Evolutionary conservation across 1,140 invertebrate genomes (phyloP).

Genomic region (Platyscapa corneri): DNA sequence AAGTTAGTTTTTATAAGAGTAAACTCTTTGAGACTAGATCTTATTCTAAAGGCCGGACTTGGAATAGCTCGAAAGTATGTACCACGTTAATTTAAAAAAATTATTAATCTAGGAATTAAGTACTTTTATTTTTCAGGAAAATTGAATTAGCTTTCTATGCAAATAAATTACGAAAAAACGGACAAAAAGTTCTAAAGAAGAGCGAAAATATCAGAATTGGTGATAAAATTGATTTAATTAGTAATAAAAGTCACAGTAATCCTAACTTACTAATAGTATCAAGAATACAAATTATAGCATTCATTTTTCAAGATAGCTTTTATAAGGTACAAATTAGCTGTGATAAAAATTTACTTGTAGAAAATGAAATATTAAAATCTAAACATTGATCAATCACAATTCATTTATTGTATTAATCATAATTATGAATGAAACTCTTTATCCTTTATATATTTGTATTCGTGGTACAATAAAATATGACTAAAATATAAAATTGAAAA

Average conservation of each 20-base stretch:
- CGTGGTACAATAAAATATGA: no score
- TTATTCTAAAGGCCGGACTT: constrained; percentile 8
- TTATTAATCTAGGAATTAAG: background rate
- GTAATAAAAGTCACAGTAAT: background rate
- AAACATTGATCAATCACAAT: no score
- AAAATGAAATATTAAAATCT: background rate
- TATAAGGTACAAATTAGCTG: background rate
- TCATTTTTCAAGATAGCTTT: background rate
- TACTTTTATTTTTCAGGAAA: constrained; percentile 8
- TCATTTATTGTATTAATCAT: no score
- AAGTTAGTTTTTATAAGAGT: background rate
- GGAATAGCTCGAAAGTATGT: constrained; percentile 18
- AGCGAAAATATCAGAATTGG: constrained; percentile 1
- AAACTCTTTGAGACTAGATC: constrained; percentile 18
- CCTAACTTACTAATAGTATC: background rate
- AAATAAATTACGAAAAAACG: constrained; percentile 16
- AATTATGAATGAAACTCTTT: no score
- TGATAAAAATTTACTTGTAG: background rate
- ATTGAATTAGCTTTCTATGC: constrained; percentile 15
- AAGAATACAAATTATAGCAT: background rate
- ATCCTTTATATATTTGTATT: no score
- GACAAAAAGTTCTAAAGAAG: background rate
- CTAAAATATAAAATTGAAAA: no score
- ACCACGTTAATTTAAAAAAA: background rate
- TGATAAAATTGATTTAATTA: constrained; percentile 44